These are phyloP conservation scores for Ciconia maguari DNA, from an alignment of 2,113 vertebrate genomes.

Conservation along the genomic window DNA sequence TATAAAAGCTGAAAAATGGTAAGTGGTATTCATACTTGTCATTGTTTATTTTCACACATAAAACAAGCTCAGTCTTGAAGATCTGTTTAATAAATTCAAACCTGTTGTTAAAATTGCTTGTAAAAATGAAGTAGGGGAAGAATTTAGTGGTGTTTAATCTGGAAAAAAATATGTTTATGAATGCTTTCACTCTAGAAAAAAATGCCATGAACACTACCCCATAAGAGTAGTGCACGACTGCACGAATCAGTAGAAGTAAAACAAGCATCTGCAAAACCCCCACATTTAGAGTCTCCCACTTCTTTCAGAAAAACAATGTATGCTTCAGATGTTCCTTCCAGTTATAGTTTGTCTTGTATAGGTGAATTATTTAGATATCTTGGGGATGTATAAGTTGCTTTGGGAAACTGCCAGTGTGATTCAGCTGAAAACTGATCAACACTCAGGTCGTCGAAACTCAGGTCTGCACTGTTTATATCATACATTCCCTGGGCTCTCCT, in stretches of 20 bases:
- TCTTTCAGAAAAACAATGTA: neutral
- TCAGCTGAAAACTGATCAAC: neutral
- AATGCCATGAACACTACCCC: neutral
- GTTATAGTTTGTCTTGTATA: neutral
- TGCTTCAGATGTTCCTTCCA: neutral
- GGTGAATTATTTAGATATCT: neutral
- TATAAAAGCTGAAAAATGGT: neutral
- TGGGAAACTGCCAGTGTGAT: neutral
- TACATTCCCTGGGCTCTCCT: neutral
- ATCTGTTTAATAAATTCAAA: neutral
- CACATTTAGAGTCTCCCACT: neutral
- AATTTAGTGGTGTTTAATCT: neutral
- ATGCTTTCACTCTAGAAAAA: neutral
- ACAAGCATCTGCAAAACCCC: neutral
- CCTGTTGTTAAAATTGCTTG: neutral
- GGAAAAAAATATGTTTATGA: neutral
- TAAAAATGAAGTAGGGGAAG: neutral
- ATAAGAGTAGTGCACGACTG: rapidly evolving
- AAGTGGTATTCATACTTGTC: neutral
- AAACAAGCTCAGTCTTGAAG: neutral
- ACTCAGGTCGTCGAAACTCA: neutral
- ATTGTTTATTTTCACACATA: neutral
- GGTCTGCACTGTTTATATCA: neutral
- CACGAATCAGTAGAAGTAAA: neutral
- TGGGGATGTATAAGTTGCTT: neutral